Evolutionary conservation across 2,888 invertebrate genomes (phyloP), one percentile per base, ranked within the genome.

Genomic region (Linyphia triangularis): DNA sequence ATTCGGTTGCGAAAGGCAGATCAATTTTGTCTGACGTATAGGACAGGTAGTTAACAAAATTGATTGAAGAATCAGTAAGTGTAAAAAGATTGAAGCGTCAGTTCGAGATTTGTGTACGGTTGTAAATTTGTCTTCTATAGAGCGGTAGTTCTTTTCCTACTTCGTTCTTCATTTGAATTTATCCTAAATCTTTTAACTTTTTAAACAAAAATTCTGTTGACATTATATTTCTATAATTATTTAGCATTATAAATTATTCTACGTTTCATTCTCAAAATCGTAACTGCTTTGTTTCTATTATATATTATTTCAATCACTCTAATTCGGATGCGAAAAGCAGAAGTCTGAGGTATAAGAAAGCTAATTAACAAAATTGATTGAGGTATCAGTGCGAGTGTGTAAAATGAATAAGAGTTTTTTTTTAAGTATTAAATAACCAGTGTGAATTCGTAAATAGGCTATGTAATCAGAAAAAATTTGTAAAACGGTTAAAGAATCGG

Each of bases 251-350:
- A n/a, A n/a, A n/a, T n/a, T n/a, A n/a, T n/a, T n/a, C n/a, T n/a
- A n/a, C n/a, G 13, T 30, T 67, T 61, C 67, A 79, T 67, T 79
- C 65, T 51, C 16, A 67, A 69, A 57, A 57, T 69, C 67, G 67
- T 79, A 57, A 79, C 67, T 67, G 79, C 51, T n/a, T 19, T 13
- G 22, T 30, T 22, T 33, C 51, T 57, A 26, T 22, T 22, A 28
- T 19, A 51, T 69, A 30, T 67, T 33, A 16, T 24, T 69, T 81
- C 79, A 79, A 43, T 79, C 30, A 67, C 79, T 79, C 26, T 69
- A 51, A n/a, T 51, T 51, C n/a, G 16, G 13, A n/a, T 51, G 13
- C n/a, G n/a, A 51, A 51, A 51, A 51, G 51, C 2, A n/a, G 51
- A 51, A 1, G 33, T 16, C 51, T 51, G 51, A 16, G 16, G n/a